A percentile compares a stretch with the other conserved stretches of the same genome.
Evolutionary conservation across 2,888 invertebrate species (phyloP).

Genomic region (Chouioia cunea): DNA sequence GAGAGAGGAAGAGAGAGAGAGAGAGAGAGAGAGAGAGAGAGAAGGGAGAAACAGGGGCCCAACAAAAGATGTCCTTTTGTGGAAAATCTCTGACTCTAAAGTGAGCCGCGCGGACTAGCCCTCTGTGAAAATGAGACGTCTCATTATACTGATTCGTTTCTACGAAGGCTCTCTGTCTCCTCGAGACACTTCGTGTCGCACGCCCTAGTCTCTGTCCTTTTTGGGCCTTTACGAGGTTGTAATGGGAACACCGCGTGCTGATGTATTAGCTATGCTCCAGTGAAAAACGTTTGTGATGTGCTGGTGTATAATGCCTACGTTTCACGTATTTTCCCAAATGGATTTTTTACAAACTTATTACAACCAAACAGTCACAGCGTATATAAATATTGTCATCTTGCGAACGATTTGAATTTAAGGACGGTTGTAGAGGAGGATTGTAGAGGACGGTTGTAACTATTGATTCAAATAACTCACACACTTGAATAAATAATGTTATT

Average conservation of each 20-base stretch:
- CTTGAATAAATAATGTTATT: no score
- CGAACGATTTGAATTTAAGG: no score
- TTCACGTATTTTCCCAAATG: no score
- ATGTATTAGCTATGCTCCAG: slow-evolving; percentile 19
- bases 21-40: not conserved
- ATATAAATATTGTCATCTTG: no score
- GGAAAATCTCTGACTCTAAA: slow-evolving; percentile 29
- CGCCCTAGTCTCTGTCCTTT: slow-evolving; percentile 24
- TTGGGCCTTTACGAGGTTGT: slow-evolving; percentile 6
- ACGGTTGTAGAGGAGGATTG: no score
- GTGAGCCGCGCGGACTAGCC: slow-evolving; percentile 1
- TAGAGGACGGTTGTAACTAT: no score
- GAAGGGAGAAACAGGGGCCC: slow-evolving; percentile 24
- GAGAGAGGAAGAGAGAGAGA: not conserved
- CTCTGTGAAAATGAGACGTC: slow-evolving; percentile 42
- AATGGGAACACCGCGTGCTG: slow-evolving; percentile 1
- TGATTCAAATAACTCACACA: no score
- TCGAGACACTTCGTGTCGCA: slow-evolving; percentile 25
- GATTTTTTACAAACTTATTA: no score
- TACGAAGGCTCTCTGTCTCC: slow-evolving; percentile 23
- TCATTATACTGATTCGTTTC: slow-evolving; percentile 41
- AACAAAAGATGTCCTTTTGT: slow-evolving; percentile 28
- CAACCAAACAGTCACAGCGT: no score
- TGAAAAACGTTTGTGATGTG: slow-evolving; percentile 9
- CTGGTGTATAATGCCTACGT: no score